These are phyloP conservation scores for Epinephelus malabaricus DNA, from an alignment of 2,797 vertebrate genomes.

Conservation along the genomic window DNA sequence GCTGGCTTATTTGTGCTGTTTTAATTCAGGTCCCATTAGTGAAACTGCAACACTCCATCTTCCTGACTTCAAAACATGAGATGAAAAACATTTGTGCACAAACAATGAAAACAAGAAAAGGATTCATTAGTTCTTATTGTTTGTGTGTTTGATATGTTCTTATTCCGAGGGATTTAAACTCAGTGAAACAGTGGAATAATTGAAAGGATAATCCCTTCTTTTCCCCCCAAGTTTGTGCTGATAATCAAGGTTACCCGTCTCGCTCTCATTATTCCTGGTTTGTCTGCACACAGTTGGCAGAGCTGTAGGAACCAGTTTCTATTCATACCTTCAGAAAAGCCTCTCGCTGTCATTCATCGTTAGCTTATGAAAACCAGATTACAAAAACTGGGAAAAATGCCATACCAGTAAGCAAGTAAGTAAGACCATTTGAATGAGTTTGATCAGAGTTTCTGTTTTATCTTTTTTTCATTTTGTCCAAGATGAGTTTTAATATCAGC, in stretches of 20 bases:
- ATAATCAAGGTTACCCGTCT: neutral
- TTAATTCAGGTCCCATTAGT: conserved; percentile 49
- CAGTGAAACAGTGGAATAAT: conserved; percentile 14
- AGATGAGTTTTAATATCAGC: conserved; percentile 18
- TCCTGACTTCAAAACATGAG: conserved; percentile 38
- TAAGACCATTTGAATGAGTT: neutral
- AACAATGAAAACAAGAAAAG: neutral
- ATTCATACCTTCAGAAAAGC: neutral
- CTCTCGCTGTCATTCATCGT: neutral
- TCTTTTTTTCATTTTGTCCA: neutral
- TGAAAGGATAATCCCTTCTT: conserved; percentile 23
- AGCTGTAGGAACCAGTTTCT: neutral
- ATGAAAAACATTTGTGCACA: conserved; percentile 4
- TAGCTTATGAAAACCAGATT: neutral
- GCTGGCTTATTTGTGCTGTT: conserved; percentile 33
- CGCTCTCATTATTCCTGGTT: neutral
- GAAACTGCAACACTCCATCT: conserved; percentile 10
- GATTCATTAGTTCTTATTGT: neutral
- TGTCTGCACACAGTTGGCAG: neutral
- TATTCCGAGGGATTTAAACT: conserved; percentile 18
- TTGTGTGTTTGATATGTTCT: neutral
- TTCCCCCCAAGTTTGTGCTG: neutral
- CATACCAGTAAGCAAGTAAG: neutral
- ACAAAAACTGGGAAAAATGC: neutral
- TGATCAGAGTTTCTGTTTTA: neutral